Evolutionary conservation across 2,797 vertebrate species (phyloP), one percentile per base, ranked within the genome.

Genomic region (Brotogeris chrysoptera): DNA sequence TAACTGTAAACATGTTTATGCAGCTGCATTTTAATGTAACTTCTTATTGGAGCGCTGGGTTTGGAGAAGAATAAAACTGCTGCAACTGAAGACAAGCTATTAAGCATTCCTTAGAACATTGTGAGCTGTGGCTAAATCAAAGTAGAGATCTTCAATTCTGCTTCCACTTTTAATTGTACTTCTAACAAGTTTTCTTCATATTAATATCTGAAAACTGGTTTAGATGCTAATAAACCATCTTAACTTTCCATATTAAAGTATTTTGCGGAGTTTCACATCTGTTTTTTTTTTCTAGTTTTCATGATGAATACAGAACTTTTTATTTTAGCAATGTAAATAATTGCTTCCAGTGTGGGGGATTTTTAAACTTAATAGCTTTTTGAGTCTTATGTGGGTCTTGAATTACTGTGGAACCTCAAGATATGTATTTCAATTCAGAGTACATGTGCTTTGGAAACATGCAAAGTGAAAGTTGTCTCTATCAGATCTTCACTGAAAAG

Each of bases 1-100:
- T 80, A 77, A 95, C 61, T 92, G 77, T 96, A 97, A 97, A 97
- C 95, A 94, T 97, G 96, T 97, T 97, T 98, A 87, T 96, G 91
- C 97, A 98, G 97, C 97, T 98, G 97, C 90, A 69, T 90, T 95
- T 95, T 88, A 93, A 93, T 90, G 80, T 93, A 79, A 91, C 46
- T 95, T 89, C 86, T 90, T 97, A 95, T 65, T 94, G 91, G 87
- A 94, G 52, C 8, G 4, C 55, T 93, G 47, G 90, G 80, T 91
- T 94, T 93, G 85, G 77, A 77, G 85, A 96, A 83, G 86, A 96
- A 81, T 95, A 74, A 69, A 89, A 94, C 85, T 96, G 82, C 43
- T 90, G 96, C 61, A 83, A 82, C 91, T 92, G 84, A 95, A 97
- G 94, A 95, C 96, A 96, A 84, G 32, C 83, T 84, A 19, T 96